These are phyloP conservation scores for Proterorhinus semilunaris DNA, from an alignment of 2,113 vertebrate genomes.

Conservation along the genomic window DNA sequence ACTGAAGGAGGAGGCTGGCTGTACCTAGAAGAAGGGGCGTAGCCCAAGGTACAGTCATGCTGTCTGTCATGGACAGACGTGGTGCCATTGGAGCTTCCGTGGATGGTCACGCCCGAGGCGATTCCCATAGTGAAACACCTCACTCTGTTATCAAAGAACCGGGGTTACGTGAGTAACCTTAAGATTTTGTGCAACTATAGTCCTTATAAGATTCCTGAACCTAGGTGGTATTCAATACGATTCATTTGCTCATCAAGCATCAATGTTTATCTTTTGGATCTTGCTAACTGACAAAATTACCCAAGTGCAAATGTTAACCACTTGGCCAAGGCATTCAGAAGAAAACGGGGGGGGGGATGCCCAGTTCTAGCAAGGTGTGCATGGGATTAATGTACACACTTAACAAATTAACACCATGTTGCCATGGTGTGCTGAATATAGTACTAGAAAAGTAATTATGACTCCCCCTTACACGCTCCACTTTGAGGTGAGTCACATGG, in stretches of 20 bases:
- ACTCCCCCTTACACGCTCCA: constrained; percentile 33
- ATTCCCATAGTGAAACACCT: no score
- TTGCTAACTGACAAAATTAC: neutral
- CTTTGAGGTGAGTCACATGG: constrained; percentile 58
- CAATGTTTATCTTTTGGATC: neutral
- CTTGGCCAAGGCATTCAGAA: no score
- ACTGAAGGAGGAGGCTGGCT: no score
- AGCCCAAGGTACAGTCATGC: no score
- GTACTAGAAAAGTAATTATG: constrained; percentile 54
- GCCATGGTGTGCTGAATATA: constrained; percentile 20
- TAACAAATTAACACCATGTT: constrained; percentile 39
- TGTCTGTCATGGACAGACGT: no score
- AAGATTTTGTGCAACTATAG: neutral
- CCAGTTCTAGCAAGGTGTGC: neutral
- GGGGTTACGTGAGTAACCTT: no score
- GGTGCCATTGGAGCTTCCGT: no score
- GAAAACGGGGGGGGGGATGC: neutral
- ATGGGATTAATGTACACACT: constrained; percentile 1
- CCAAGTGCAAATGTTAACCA: neutral
- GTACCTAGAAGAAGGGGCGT: no score
- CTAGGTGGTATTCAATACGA: neutral
- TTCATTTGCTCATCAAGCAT: neutral
- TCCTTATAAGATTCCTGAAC: neutral
- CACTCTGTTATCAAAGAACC: no score
- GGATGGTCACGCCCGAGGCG: no score